phyloP scores from a whole-genome alignment of 37 sponge, comb jelly and placozoan species.

The Dysidea cf. avara region DNA sequence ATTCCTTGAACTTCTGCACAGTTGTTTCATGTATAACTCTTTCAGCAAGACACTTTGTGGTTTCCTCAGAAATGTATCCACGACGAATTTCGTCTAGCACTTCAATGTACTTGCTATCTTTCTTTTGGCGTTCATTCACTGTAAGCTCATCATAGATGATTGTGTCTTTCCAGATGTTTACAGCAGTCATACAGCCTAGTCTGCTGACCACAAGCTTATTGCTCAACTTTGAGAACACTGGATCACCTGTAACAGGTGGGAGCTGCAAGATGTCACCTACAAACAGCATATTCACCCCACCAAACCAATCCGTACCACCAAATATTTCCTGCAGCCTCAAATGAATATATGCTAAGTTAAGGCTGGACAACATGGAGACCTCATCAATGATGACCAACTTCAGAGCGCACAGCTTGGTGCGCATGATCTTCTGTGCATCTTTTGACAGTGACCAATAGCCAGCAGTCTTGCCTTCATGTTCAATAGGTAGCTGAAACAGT shows the following conservation, averaged over 20 bases:
- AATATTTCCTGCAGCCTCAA: too few relatives aligned
- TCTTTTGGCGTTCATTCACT: slow-evolving; percentile 65
- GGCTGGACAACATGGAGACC: slow-evolving; percentile 59
- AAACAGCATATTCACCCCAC: slow-evolving; percentile 24
- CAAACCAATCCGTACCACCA: slow-evolving; percentile 32
- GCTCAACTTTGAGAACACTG: slow-evolving; percentile 7
- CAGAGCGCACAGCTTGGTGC: slow-evolving; percentile 22
- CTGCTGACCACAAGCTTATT: not conserved
- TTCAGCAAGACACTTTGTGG: not conserved
- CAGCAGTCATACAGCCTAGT: slow-evolving; percentile 22
- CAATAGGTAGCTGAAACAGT: slow-evolving; percentile 37
- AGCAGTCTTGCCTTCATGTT: slow-evolving; percentile 48
- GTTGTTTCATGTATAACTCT: slow-evolving; percentile 2
- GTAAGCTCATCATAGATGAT: slow-evolving; percentile 48
- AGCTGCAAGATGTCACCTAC: too few relatives aligned
- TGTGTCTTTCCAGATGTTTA: slow-evolving; percentile 37
- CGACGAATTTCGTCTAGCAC: slow-evolving; percentile 27
- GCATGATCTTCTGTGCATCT: slow-evolving; percentile 34
- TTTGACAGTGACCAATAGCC: slow-evolving; percentile 53
- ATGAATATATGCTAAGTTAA: slow-evolving; percentile 34
- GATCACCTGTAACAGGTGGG: slow-evolving; percentile 32
- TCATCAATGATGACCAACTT: slow-evolving; percentile 64
- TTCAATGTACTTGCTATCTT: slow-evolving; percentile 8
- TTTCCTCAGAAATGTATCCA: not conserved
- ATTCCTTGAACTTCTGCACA: slow-evolving; percentile 26